Evolutionary conservation across 1,140 invertebrate species (phyloP), one percentile per base, ranked within the genome.

Genomic region (Zeugodacus cucurbitae): DNA sequence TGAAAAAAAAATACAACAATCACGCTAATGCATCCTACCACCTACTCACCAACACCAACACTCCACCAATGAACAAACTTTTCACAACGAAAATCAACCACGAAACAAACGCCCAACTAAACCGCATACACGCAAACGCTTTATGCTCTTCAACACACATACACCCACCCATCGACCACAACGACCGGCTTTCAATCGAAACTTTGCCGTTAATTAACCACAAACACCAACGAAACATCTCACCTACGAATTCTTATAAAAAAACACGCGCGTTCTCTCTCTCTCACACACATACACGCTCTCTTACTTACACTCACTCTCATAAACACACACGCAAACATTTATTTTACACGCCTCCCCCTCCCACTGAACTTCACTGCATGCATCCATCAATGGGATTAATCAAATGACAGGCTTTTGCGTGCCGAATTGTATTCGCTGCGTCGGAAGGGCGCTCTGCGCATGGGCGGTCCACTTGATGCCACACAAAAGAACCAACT

Each of bases 371-470:
- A 34, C n/a, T 34, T 7, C 70, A 74, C 37, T 78, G 6, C 70
- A 82, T 82, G 22, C 74, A 26, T 22, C 0, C 41, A n/a, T 82
- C 41, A 22, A n/a, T 82, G 48, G 41, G 22, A 82, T 48, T 41
- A 29, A 74, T 37, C 17, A 20, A 11, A 14, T 48, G 37, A 44
- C 94, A 96, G 96, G 94, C 95, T 95, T 90, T 91, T 96, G 90
- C 96, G 96, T 92, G 94, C 94, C 64, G 96, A 96, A 91, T 92
- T 96, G 89, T 95, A 95, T 91, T 94, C 93, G 87, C 91, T 96
- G 62, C 94, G 95, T 89, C 94, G 95, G 87, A 95, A 95, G 90
- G 95, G 95, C 87, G 94, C 95, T 57, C 89, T 95, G 87, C 94
- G 94, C 90, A 91, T 92, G 89, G 91, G 92, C 54, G 86, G 57